Conservation (phyloP, 2,113 vertebrate genomes). For the Zapus hudsonius region DNA sequence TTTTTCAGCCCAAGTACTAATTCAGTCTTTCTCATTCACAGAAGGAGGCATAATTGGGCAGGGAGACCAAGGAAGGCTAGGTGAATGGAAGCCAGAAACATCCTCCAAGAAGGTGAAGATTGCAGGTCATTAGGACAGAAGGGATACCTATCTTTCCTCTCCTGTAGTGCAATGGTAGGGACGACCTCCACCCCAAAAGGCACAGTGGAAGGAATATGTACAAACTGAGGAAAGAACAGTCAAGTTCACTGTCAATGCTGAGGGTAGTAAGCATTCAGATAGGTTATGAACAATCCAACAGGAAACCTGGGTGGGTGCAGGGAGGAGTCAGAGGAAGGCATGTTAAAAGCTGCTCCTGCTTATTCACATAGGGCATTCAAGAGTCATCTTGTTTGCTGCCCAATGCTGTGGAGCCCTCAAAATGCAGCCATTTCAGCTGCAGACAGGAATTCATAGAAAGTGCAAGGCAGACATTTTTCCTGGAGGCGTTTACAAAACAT, state of each 20-base stretch:
- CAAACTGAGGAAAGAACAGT: no score
- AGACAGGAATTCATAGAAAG: slow-evolving; percentile 54
- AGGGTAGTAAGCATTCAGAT: no score
- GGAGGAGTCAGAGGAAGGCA: neutral
- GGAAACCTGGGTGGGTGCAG: neutral
- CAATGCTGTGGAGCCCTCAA: neutral
- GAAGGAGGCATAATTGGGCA: neutral
- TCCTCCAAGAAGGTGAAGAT: neutral
- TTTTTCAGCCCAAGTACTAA: neutral
- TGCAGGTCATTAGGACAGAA: neutral
- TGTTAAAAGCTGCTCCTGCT: neutral
- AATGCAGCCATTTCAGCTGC: slow-evolving; percentile 26
- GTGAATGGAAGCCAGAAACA: neutral
- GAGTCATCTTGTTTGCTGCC: slow-evolving; percentile 35
- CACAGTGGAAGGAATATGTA: neutral
- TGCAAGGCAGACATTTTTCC: slow-evolving; percentile 60
- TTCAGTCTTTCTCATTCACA: slow-evolving; percentile 10
- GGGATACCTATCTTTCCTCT: neutral
- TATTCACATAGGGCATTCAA: neutral
- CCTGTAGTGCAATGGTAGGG: fast-evolving
- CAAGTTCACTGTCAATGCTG: no score
- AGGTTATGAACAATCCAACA: no score
- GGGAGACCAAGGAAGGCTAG: neutral
- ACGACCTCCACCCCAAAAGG: neutral
- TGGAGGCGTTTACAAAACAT: slow-evolving; percentile 51